Conservation (phyloP, 2,888 invertebrate genomes). For the Athalia cordata region DNA sequence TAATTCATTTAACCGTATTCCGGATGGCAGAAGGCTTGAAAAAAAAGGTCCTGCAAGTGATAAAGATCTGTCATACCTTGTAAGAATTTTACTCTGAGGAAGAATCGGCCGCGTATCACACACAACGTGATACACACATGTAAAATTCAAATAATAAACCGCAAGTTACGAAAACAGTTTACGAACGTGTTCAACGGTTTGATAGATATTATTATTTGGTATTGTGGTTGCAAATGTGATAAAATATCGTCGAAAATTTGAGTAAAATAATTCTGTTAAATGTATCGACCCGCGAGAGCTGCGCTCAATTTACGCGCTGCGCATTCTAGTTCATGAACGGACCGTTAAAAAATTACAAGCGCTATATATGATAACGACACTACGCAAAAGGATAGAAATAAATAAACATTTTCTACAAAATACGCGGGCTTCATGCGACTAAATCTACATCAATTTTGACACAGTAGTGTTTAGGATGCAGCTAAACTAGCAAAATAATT, state of each 20-base stretch:
- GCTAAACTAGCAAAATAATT: slow-evolving; percentile 53
- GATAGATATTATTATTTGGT: background rate
- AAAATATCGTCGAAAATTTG: background rate
- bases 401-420: slow-evolving; percentile 21
- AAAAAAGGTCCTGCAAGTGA: too few relatives aligned
- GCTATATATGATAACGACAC: slow-evolving; percentile 17
- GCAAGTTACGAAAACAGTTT: too few relatives aligned
- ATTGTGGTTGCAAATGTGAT: background rate
- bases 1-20: too few relatives aligned
- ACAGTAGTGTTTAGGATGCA: slow-evolving; percentile 45
- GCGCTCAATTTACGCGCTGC: slow-evolving; percentile 38
- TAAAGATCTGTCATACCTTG: too few relatives aligned
- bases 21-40: too few relatives aligned
- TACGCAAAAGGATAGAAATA: slow-evolving; percentile 5
- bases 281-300: slow-evolving; percentile 13
- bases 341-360: background rate
- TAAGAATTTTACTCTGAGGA: too few relatives aligned
- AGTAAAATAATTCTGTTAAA: slow-evolving; percentile 15
- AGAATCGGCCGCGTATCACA: too few relatives aligned
- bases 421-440: slow-evolving; percentile 53
- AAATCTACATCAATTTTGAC: slow-evolving; percentile 32
- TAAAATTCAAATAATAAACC: too few relatives aligned
- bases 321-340: background rate
- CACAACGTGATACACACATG: too few relatives aligned
- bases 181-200: too few relatives aligned